phyloP scores from a whole-genome alignment of 1,140 invertebrate species.

The Drosophila carrolli region DNA sequence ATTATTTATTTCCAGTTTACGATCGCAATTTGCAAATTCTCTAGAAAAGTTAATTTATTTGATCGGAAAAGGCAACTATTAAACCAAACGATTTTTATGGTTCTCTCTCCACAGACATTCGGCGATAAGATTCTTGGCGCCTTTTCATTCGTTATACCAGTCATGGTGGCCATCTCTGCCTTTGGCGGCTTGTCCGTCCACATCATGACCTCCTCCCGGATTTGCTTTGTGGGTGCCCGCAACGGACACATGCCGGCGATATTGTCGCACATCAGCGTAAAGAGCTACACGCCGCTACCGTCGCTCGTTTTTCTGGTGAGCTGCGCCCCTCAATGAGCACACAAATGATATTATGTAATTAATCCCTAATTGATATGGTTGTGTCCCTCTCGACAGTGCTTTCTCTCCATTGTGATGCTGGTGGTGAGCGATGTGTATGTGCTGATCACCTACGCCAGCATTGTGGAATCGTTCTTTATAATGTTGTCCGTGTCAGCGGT shows the following conservation, averaged over 20 bases:
- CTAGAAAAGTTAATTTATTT: slow-evolving; percentile 18
- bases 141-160: slow-evolving; percentile 92
- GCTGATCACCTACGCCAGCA: slow-evolving; percentile 97
- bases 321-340: slow-evolving; percentile 36
- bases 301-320: slow-evolving; percentile 94
- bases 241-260: slow-evolving; percentile 95
- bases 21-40: not conserved
- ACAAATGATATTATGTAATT: slow-evolving; percentile 68
- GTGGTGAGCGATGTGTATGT: slow-evolving; percentile 93
- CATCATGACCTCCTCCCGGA: slow-evolving; percentile 94
- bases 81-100: slow-evolving; percentile 14
- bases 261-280: slow-evolving; percentile 93
- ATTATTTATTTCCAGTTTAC: not conserved
- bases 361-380: slow-evolving; percentile 34
- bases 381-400: slow-evolving; percentile 86
- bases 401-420: slow-evolving; percentile 94
- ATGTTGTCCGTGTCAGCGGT: slow-evolving; percentile 95
- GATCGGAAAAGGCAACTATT: slow-evolving; percentile 2
- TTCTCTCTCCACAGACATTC: slow-evolving; percentile 89
- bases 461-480: slow-evolving; percentile 97
- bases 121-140: slow-evolving; percentile 90
- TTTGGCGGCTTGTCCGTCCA: slow-evolving; percentile 95
- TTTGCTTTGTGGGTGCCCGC: slow-evolving; percentile 96
- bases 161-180: slow-evolving; percentile 93
- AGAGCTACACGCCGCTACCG: slow-evolving; percentile 92